Conservation (phyloP, 2,888 invertebrate species). For the Mimas tiliae region DNA sequence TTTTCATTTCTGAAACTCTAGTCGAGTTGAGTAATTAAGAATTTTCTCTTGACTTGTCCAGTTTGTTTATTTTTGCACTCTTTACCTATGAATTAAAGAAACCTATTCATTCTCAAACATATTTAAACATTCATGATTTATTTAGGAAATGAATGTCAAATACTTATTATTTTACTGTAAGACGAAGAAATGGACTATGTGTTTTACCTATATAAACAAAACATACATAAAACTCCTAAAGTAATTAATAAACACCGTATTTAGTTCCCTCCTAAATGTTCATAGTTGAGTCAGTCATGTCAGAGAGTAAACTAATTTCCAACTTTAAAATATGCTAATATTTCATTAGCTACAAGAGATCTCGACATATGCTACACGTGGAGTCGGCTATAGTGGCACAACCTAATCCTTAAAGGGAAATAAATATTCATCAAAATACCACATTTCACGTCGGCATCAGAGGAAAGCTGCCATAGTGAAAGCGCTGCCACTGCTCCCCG, state of each 20-base stretch:
- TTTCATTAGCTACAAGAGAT: conserved; percentile 9
- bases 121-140: background rate
- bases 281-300: background rate
- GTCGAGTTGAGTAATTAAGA: background rate
- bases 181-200: no score
- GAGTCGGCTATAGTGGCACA: conserved; percentile 5
- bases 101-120: background rate
- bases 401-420: conserved; percentile 20
- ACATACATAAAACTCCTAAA: no score
- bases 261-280: background rate
- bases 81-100: background rate
- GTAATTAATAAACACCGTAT: background rate
- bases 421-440: conserved; percentile 26
- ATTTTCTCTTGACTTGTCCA: background rate
- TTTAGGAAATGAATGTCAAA: background rate
- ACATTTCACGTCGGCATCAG: conserved; percentile 20
- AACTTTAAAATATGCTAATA: conserved; percentile 19
- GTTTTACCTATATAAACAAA: no score
- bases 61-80: background rate
- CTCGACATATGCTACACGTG: conserved; percentile 1
- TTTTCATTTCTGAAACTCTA: background rate
- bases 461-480: conserved; percentile 11
- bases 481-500: background rate
- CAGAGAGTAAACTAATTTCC: conserved; percentile 17
- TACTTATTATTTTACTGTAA: background rate